Evolutionary conservation across 64 coral and sea anemone species (phyloP).

Genomic region (Dendrophyllia cribrosa): DNA sequence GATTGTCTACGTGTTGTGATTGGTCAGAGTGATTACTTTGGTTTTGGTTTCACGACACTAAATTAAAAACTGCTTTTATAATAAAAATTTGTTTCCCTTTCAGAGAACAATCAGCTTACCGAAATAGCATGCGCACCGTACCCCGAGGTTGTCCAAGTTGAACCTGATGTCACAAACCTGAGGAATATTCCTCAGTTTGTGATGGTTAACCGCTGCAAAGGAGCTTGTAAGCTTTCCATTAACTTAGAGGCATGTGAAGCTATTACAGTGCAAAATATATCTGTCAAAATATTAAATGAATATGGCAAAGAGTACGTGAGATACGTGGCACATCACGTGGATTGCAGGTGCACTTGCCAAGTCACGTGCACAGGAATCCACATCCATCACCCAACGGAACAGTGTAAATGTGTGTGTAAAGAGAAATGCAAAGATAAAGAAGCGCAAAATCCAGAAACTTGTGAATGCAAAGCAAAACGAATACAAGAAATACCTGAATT

Average conservation of each 20-base stretch:
- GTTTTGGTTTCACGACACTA: too few relatives aligned
- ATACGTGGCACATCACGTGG: background rate
- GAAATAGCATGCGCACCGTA: background rate
- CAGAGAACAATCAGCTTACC: background rate
- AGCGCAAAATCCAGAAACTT: background rate
- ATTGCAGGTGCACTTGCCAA: background rate
- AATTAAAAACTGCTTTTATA: too few relatives aligned
- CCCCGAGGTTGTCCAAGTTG: conserved; percentile 22
- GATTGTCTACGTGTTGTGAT: too few relatives aligned
- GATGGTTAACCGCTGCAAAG: conserved; percentile 1
- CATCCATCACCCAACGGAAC: background rate
- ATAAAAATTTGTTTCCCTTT: background rate
- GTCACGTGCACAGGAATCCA: background rate
- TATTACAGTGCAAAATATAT: background rate
- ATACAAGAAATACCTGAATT: background rate
- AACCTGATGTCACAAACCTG: background rate
- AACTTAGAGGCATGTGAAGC: background rate
- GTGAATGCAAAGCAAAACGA: background rate
- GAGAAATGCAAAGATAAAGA: background rate
- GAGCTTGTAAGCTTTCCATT: background rate
- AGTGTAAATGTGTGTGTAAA: background rate
- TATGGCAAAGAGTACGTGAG: background rate
- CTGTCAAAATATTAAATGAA: background rate
- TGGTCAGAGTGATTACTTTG: too few relatives aligned
- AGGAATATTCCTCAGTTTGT: conserved; percentile 5